Percentiles rank a stretch among this genome's conserved stretches.
Conservation (phyloP, 1,140 invertebrate species). For the Drosophila carrolli region DNA sequence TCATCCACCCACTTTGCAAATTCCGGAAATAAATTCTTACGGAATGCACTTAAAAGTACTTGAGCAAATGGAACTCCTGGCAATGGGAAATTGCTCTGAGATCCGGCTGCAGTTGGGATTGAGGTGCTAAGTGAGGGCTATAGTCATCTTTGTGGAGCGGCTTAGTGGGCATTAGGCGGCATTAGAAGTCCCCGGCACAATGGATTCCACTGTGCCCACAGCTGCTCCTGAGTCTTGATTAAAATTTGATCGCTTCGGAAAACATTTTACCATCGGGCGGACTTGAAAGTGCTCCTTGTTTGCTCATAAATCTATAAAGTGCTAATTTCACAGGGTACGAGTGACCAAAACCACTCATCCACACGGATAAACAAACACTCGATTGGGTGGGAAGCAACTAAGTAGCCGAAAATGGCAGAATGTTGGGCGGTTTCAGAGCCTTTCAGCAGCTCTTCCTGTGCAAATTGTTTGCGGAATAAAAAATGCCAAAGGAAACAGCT, state of each 20-base stretch:
- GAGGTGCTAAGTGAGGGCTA: constrained; percentile 6
- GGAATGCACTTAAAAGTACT: constrained; percentile 76
- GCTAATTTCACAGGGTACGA: constrained; percentile 58
- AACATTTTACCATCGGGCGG: constrained; percentile 12
- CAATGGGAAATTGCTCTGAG: constrained; percentile 33
- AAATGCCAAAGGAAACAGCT: constrained; percentile 23
- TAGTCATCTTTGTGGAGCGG: constrained; percentile 19
- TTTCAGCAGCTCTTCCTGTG: constrained; percentile 48
- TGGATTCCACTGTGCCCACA: background rate
- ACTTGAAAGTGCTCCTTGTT: constrained; percentile 17
- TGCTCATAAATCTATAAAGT: constrained; percentile 63
- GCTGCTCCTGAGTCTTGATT: constrained; percentile 33
- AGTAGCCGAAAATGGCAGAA: constrained; percentile 67
- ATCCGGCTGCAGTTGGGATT: constrained; percentile 17
- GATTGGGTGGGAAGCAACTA: constrained; percentile 32
- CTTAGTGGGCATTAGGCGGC: constrained; percentile 53
- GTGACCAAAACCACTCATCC: constrained; percentile 16
- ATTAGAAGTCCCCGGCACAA: no score
- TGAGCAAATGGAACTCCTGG: constrained; percentile 59
- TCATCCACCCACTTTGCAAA: constrained; percentile 40
- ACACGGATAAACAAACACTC: constrained; percentile 12
- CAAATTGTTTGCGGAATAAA: constrained; percentile 57
- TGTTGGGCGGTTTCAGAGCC: constrained; percentile 52
- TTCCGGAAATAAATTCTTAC: constrained; percentile 75
- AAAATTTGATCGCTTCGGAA: constrained; percentile 49